Evolutionary conservation across 2,888 invertebrate species (phyloP).

Genomic region (Polydesmus complanatus): DNA sequence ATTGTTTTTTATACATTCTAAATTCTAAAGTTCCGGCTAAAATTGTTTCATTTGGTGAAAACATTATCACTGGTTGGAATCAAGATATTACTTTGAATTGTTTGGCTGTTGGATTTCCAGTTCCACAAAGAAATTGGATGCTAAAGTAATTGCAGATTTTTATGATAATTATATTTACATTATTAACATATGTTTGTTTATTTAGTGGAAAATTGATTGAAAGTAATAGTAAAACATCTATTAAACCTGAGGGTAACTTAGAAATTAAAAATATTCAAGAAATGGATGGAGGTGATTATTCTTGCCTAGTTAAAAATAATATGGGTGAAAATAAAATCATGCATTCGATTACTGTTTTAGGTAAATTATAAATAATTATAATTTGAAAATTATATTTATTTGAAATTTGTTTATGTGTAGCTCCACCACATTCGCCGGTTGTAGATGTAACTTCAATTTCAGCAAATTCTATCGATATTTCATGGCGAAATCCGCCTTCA

Average conservation of each 20-base stretch:
- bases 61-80: conserved; percentile 16
- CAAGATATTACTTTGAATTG: conserved; percentile 14
- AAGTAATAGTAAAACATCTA: background rate
- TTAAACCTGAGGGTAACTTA: background rate
- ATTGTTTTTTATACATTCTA: no score
- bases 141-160: conserved; percentile 9
- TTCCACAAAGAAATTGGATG: conserved; percentile 16
- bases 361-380: background rate
- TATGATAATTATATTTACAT: background rate
- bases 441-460: background rate
- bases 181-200: background rate
- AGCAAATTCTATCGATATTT: background rate
- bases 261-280: background rate
- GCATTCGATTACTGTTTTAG: background rate
- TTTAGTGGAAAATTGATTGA: background rate
- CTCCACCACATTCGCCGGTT: background rate
- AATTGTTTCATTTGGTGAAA: conserved; percentile 16
- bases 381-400: background rate
- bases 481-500: background rate
- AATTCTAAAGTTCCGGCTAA: conserved; percentile 18
- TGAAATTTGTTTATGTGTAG: background rate
- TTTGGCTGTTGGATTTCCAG: conserved; percentile 17
- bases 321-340: background rate
- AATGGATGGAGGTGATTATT: background rate
- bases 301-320: background rate